Evolutionary conservation across 1,140 invertebrate genomes (phyloP).

Genomic region (Ridgeia piscesae): DNA sequence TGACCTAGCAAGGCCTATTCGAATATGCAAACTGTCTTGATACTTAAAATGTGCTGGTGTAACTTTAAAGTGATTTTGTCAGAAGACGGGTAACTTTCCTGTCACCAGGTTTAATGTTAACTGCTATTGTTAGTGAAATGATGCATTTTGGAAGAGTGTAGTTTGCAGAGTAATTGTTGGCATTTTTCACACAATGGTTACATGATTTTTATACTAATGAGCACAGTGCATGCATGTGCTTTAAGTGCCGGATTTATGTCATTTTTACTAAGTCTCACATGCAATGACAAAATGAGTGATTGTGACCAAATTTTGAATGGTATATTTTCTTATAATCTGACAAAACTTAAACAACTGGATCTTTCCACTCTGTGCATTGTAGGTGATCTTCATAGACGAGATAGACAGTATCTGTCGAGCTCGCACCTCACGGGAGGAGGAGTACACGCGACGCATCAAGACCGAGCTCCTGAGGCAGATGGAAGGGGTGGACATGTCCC

Average conservation of each 20-base stretch:
- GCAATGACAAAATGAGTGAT: no score
- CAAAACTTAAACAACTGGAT: slow-evolving; percentile 57
- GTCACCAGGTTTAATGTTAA: no score
- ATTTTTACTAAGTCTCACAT: no score
- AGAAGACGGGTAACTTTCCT: no score
- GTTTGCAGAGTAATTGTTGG: slow-evolving; percentile 25
- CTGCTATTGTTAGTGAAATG: no score
- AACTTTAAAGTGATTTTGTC: neutral
- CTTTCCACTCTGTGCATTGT: slow-evolving; percentile 31
- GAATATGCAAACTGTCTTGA: neutral
- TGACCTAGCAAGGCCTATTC: neutral
- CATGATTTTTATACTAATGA: no score
- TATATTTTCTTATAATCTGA: no score
- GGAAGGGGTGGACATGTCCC: slow-evolving; percentile 54
- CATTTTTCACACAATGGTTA: slow-evolving; percentile 57
- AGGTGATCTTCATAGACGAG: slow-evolving; percentile 99
- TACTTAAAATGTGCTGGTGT: neutral
- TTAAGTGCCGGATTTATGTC: slow-evolving; percentile 34
- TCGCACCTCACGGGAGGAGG: slow-evolving; percentile 59
- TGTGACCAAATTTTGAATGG: no score
- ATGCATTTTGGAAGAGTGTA: neutral
- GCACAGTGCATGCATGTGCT: no score
- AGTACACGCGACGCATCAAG: slow-evolving; percentile 62
- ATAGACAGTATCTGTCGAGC: slow-evolving; percentile 60
- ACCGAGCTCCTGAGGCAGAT: slow-evolving; percentile 64